Evolutionary conservation across 2,797 vertebrate genomes (phyloP).

Genomic region (Eospalax fontanierii): DNA sequence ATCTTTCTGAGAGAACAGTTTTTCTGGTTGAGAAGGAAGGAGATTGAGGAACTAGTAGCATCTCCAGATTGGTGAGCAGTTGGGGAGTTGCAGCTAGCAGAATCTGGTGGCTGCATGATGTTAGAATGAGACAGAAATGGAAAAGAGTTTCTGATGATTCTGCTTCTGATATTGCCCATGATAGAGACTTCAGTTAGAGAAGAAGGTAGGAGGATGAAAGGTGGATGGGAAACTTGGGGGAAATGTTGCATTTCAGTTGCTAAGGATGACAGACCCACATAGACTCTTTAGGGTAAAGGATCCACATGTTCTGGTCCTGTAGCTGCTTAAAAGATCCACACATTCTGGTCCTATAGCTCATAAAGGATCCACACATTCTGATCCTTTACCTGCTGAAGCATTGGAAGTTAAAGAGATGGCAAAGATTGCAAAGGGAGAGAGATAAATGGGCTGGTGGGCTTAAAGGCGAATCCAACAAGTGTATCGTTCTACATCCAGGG

Average conservation of each 20-base stretch:
- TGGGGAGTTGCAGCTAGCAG: background rate
- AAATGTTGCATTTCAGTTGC: background rate
- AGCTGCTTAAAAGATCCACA: background rate
- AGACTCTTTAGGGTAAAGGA: background rate
- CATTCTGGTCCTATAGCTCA: too few relatives aligned
- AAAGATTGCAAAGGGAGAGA: background rate
- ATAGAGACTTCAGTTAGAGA: background rate
- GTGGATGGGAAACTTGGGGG: background rate
- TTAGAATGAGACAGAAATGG: background rate
- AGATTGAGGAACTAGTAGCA: background rate
- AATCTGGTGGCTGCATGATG: background rate
- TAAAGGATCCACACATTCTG: background rate
- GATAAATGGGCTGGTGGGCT: background rate
- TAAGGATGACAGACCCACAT: background rate
- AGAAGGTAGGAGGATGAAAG: background rate
- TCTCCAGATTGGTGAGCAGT: background rate
- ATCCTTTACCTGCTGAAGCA: background rate
- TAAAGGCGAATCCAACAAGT: background rate
- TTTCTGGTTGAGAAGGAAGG: slow-evolving; percentile 23
- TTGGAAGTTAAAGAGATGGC: background rate
- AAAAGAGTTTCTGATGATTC: background rate
- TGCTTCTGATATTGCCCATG: background rate
- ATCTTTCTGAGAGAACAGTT: background rate
- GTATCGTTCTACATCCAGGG: background rate
- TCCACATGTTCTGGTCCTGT: background rate